Evolutionary conservation across 2,113 vertebrate genomes (phyloP), one percentile per base, ranked within the genome.

Genomic region (human (Homo sapiens)): DNA sequence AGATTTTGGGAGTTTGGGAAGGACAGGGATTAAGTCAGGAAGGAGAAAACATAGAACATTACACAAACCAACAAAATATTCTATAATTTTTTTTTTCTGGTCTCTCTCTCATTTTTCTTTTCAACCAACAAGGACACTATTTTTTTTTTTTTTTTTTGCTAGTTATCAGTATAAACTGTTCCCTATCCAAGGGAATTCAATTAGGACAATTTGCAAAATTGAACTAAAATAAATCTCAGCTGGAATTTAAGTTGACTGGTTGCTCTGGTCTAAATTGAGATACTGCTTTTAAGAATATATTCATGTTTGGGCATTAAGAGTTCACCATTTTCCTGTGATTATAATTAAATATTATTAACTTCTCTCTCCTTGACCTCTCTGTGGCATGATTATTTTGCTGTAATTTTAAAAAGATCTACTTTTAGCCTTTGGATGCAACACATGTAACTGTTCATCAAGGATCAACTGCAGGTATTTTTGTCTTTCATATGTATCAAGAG

Each of bases 401-500:
- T 93, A 76, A 92, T 88, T 84, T 16, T 35, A 81, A 94, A 94
- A 57, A 91, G 70, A 64, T 50, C 0, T 4, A 23, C 1, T 85
- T 57, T 14, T 89, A 72, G 3, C 76, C 66, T 95, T 82, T 91
- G 76, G 94, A 89, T 90, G 50, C 3, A 78, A 16, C 22, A 23
- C 12, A 68, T 55, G 12, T 73, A 86, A 38, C 23, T 78, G 11
- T 48, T 92, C 80, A 96, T 79, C n/a, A 57, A 64, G 4, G 20
- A 87, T 92, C 90, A 40, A 73, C 45, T 89, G 82, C n/a, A 43
- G 18, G 9, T 73, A 52, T 89, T 96, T 96, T 97, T 96, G 0
- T 11, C 89, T 97, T 94, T 55, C 11, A 35, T 95, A 96, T 97
- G 45, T 92, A 30, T 86, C 22, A 89, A 40, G 45, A 68, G 17